Conservation (phyloP, 2,797 vertebrate species). For the Mustela erminea region DNA sequence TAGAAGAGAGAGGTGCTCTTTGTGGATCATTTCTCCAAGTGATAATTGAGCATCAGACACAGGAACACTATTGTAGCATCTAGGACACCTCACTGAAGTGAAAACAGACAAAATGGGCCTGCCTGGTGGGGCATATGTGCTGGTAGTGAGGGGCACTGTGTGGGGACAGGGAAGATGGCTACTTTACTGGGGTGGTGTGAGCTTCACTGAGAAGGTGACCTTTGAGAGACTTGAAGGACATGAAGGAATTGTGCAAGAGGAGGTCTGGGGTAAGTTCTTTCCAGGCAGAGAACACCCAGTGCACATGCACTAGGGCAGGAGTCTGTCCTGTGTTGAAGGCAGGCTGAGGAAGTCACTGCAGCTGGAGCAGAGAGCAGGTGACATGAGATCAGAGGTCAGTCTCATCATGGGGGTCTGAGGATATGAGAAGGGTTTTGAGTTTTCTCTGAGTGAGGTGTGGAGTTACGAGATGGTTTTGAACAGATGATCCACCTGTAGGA, state of each 20-base stretch:
- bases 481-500: rapidly evolving
- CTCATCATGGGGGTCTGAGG: not conserved
- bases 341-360: not conserved
- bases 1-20: not conserved
- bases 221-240: not conserved
- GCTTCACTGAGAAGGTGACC: not conserved
- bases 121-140: not conserved
- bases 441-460: not conserved
- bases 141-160: not conserved
- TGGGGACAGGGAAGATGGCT: not conserved
- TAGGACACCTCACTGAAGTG: not conserved
- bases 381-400: not conserved
- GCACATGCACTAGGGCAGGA: not conserved
- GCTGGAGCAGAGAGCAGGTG: not conserved
- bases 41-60: not conserved
- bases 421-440: not conserved
- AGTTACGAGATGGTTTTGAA: not conserved
- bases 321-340: not conserved
- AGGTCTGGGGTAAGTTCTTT: not conserved
- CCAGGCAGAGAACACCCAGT: not conserved
- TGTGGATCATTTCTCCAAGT: not conserved
- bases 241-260: no score
- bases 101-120: not conserved
- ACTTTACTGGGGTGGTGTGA: not conserved
- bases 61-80: not conserved